These are phyloP conservation scores for Lacerta agilis DNA, from an alignment of 2,797 vertebrate species.

Conservation along the genomic window DNA sequence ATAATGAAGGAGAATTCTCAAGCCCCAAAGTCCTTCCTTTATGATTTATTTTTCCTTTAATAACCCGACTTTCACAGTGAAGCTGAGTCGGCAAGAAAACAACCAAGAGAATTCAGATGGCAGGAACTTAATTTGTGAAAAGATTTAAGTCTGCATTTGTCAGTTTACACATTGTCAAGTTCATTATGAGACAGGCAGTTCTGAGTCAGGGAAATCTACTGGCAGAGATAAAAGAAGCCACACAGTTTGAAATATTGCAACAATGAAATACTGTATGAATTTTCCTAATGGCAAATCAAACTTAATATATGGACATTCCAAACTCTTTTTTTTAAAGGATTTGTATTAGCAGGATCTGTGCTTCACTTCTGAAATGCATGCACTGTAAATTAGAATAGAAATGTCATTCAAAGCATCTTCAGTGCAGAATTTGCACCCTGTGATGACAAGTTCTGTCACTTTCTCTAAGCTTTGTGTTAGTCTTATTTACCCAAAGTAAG, in stretches of 20 bases:
- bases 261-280: neutral
- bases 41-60: neutral
- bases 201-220: conserved; percentile 11
- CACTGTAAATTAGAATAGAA: neutral
- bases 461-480: neutral
- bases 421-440: neutral
- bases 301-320: neutral
- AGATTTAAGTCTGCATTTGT: conserved; percentile 5
- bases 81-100: conserved; percentile 1
- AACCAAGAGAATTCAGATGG: conserved; percentile 15
- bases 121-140: conserved; percentile 11
- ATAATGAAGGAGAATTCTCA: neutral
- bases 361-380: neutral
- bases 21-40: neutral
- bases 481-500: neutral
- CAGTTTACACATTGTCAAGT: conserved; percentile 19
- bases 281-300: neutral
- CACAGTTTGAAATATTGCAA: conserved; percentile 2
- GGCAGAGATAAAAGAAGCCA: neutral
- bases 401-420: neutral
- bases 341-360: neutral
- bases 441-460: neutral
- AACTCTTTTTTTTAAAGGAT: neutral
- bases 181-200: conserved; percentile 16
- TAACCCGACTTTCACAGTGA: neutral